A percentile compares a stretch with the other conserved stretches of the same genome.
phyloP scores from a whole-genome alignment of 64 coral and sea anemone genomes.

The Pachyseris speciosa region DNA sequence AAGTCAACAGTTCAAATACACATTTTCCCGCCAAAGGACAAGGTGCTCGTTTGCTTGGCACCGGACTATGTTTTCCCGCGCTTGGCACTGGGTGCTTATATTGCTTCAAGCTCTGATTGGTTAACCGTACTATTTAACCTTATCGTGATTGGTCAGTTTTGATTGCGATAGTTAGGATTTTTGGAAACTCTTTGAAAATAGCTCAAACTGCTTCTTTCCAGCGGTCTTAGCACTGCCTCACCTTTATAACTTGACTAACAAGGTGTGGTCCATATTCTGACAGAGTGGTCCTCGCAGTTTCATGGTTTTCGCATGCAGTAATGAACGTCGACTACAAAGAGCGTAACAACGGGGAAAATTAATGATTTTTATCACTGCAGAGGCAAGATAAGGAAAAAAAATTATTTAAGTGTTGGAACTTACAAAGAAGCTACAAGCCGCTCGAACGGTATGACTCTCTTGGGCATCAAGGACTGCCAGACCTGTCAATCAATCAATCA shows the following conservation, averaged over 20 bases:
- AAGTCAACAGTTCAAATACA: neutral
- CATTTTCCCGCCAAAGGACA: too few species aligned
- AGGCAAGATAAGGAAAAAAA: neutral
- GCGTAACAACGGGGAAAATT: neutral
- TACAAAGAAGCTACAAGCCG: conserved; percentile 74
- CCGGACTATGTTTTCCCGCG: neutral
- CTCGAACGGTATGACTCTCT: conserved; percentile 57
- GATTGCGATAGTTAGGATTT: neutral
- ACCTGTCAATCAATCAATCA: conserved; percentile 16
- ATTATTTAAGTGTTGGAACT: neutral
- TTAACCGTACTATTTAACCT: neutral
- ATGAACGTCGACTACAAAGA: conserved; percentile 51
- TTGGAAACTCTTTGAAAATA: too few species aligned
- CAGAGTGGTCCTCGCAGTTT: conserved; percentile 48
- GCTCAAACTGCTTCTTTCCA: too few species aligned
- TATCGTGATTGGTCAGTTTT: neutral
- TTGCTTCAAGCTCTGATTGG: neutral
- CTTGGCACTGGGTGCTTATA: neutral
- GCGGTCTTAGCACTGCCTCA: neutral
- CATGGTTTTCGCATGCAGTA: conserved; percentile 60
- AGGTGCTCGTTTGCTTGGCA: too few species aligned
- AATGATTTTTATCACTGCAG: neutral
- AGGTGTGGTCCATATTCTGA: conserved; percentile 69
- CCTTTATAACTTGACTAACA: conserved; percentile 77
- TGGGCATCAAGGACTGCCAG: conserved; percentile 54